Evolutionary conservation across 2,113 vertebrate species (phyloP).

Genomic region (Scortum barcoo): DNA sequence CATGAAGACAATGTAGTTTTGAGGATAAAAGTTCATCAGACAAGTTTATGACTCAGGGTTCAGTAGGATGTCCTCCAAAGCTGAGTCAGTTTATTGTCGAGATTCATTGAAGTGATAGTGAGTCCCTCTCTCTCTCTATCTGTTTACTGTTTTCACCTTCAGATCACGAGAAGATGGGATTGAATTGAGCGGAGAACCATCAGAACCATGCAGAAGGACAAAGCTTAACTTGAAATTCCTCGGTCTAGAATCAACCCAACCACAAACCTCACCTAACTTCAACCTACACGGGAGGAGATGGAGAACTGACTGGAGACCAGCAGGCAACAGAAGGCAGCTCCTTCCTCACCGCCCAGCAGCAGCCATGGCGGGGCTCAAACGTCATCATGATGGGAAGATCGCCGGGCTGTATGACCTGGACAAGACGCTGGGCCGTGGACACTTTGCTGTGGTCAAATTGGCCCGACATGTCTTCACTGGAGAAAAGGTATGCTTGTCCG

Average conservation of each 20-base stretch:
- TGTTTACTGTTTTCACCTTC: not conserved
- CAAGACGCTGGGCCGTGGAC: conserved; percentile 97
- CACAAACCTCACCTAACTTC: not conserved
- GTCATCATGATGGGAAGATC: conserved; percentile 97
- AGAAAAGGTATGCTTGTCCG: conserved; percentile 85
- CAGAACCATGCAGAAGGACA: not conserved
- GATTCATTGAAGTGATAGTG: not conserved
- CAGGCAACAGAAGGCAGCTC: conserved; percentile 42
- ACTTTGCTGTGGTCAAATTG: conserved; percentile 99
- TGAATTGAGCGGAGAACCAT: conserved; percentile 1
- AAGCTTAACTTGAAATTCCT: not conserved
- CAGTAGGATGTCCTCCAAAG: not conserved
- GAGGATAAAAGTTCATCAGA: not conserved
- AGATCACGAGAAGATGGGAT: conserved; percentile 38
- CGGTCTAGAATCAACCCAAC: not conserved
- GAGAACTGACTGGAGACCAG: conserved; percentile 57
- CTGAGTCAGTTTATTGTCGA: not conserved
- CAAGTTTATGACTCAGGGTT: not conserved
- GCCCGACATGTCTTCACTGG: conserved; percentile 99
- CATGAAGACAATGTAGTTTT: not conserved
- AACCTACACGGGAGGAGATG: conserved; percentile 46
- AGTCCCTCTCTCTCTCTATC: not conserved
- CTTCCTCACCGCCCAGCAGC: conserved; percentile 69
- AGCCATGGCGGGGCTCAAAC: conserved; percentile 95
- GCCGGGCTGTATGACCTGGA: conserved; percentile 98